A percentile compares a stretch with the other conserved stretches of the same genome.
phyloP scores from a whole-genome alignment of 2,113 vertebrate species.

The Crotalus helleri region DNA sequence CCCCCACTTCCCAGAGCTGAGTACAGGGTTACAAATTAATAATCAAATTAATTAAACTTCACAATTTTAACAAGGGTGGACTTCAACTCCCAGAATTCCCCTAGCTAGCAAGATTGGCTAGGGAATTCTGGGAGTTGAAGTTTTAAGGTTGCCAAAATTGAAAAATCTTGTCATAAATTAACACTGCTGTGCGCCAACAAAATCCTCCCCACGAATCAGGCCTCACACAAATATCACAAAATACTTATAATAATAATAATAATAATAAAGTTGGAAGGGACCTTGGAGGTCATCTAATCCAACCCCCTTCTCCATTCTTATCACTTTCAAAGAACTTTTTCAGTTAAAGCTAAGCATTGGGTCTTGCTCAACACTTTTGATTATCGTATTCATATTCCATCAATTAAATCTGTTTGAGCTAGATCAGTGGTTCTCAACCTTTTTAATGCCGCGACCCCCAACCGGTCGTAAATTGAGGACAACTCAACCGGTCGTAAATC shows the following conservation, averaged over 20 bases:
- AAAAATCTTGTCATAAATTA: background rate
- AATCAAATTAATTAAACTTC: background rate
- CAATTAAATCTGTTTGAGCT: background rate
- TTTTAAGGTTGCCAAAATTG: background rate
- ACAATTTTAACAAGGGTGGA: background rate
- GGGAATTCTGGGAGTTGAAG: background rate
- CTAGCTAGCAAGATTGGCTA: background rate
- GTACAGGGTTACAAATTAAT: too few relatives aligned
- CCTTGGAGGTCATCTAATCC: too few relatives aligned
- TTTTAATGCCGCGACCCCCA: too few relatives aligned
- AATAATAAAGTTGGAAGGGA: too few relatives aligned
- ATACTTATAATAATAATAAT: background rate
- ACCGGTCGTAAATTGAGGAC: too few relatives aligned
- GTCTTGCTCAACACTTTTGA: background rate
- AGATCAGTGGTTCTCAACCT: too few relatives aligned
- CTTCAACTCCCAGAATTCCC: background rate
- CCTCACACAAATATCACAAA: background rate
- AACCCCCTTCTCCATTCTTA: background rate
- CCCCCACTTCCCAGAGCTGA: too few relatives aligned
- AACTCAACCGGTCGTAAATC: too few relatives aligned
- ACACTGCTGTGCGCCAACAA: background rate
- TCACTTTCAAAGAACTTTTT: slow-evolving; percentile 20
- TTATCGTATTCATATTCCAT: background rate
- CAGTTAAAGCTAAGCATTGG: background rate
- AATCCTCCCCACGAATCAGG: background rate